Conservation (phyloP, 2,113 vertebrate species). For the Capreolus pygargus region DNA sequence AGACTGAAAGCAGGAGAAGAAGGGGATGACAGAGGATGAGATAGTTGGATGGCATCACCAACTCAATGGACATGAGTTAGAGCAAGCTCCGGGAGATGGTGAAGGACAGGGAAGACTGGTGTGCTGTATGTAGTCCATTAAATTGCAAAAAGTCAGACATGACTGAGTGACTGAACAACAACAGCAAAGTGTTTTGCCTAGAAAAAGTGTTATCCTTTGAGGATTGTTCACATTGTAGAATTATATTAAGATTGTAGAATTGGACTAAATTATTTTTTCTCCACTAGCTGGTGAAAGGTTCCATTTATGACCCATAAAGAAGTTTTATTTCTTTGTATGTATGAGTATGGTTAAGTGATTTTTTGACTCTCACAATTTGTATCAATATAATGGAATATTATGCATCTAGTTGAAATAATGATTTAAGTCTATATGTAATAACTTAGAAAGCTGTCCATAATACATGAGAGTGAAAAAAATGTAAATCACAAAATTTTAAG, state of each 20-base stretch:
- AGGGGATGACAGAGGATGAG: fast-evolving
- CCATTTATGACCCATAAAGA: neutral
- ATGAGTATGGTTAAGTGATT: neutral
- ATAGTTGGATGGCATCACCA: neutral
- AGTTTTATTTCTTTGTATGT: neutral
- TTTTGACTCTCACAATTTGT: neutral
- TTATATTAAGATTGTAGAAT: neutral
- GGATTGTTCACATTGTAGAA: neutral
- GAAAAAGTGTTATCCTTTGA: neutral
- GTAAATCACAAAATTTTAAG: neutral
- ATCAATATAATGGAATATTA: neutral
- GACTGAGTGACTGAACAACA: neutral
- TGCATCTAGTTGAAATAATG: neutral
- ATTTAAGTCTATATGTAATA: neutral
- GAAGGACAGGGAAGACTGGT: neutral
- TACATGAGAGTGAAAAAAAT: neutral
- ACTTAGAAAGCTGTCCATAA: neutral
- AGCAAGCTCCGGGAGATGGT: neutral
- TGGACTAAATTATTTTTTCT: neutral
- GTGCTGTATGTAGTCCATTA: neutral
- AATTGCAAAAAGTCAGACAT: fast-evolving
- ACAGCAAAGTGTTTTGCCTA: neutral
- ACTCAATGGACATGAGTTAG: neutral
- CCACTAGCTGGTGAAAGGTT: neutral
- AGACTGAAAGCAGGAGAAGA: neutral